Evolutionary conservation across 2,888 invertebrate genomes (phyloP), one percentile per base, ranked within the genome.

Genomic region (Choreutis nemorana): DNA sequence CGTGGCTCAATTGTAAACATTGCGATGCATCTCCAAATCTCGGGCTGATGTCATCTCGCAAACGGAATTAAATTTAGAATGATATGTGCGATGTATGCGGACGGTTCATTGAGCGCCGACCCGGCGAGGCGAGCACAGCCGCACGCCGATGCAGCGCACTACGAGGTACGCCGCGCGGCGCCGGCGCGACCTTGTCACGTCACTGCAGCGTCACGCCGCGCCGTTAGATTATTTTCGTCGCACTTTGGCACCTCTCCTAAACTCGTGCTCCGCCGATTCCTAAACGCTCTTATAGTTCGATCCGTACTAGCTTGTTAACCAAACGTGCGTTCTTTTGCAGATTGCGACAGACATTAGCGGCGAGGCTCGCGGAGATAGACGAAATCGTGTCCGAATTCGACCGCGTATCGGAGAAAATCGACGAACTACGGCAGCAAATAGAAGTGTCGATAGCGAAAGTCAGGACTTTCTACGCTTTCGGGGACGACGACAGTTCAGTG

Each of bases 301-400:
- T 4, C 22, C 9, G 22, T 11, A 22, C 8, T 22, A n/a, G 22
- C 4, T 3, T 11, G 18, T 29, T 15, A 30, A 25, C 29, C 18
- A 30, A 30, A 47, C 41, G 40, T 37, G 42, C 34, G 44, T 47
- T 67, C 47, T 64, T 56, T 66, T 75, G 34, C 81, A 94, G 93
- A 85, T 89, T 93, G 83, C 85, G 87, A 81, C 85, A 86, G 64
- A 85, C 85, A 55, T 81, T 93, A 55, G 85, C 85, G 72, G 87
- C 87, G 60, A 90, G 89, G 78, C 84, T 86, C 60, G 81, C 83
- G 50, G 89, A 89, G 68, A 84, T 87, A 55, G 84, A 82, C 66
- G 83, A 85, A 55, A 89, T 91, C 63, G 83, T 91, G 56, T 82
- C 86, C 53, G 85, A 87, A 70, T 87, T 95, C 63, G 86, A 89